Conservation (phyloP, 1,140 invertebrate genomes). For the Lepidurus arcticus region DNA sequence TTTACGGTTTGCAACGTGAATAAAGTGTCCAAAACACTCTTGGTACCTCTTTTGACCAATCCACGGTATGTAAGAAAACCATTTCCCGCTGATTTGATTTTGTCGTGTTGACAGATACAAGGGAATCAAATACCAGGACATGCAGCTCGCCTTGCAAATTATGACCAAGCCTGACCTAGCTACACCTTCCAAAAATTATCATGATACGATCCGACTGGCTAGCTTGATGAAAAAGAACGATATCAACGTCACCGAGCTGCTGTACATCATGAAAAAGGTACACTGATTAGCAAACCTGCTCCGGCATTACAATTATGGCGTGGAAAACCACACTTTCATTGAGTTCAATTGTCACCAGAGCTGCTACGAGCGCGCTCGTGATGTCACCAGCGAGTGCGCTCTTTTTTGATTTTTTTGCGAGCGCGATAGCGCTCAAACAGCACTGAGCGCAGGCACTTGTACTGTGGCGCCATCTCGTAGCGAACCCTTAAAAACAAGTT, state of each 20-base stretch:
- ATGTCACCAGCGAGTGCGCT: no score
- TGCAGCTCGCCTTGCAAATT: not conserved
- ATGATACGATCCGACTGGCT: not conserved
- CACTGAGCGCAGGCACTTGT: no score
- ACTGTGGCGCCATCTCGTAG: no score
- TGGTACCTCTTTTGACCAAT: not conserved
- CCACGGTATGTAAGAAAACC: not conserved
- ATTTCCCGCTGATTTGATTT: no score
- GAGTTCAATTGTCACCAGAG: no score
- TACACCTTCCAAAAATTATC: not conserved
- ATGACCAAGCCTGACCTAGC: constrained; percentile 9
- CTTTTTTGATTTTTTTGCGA: no score
- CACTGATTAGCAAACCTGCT: not conserved
- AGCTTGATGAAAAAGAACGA: not conserved
- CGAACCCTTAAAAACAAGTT: no score
- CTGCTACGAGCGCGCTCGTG: no score
- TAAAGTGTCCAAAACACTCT: constrained; percentile 45
- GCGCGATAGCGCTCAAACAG: no score
- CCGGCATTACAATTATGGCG: no score
- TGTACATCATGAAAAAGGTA: not conserved
- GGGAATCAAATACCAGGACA: not conserved
- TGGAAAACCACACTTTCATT: no score
- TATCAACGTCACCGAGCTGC: not conserved
- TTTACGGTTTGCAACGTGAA: constrained; percentile 63
- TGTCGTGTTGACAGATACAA: not conserved